Conservation (phyloP, 1,140 invertebrate species). For the Neelides sp. region DNA sequence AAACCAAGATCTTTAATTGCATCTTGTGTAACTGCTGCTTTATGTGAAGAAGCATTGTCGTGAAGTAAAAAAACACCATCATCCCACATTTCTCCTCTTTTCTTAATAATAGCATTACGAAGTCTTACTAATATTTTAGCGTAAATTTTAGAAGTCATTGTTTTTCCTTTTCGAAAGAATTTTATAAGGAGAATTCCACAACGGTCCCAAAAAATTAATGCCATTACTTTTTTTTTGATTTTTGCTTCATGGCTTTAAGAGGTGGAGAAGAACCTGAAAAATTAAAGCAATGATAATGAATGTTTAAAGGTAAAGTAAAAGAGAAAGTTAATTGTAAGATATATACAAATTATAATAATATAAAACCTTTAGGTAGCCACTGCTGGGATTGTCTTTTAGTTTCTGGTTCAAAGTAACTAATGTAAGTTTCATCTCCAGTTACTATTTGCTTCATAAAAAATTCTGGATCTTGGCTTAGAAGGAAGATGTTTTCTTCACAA, state of each 20-base stretch:
- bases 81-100: conserved; percentile 32
- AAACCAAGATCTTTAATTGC: conserved; percentile 34
- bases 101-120: conserved; percentile 24
- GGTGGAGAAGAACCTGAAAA: not conserved
- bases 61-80: conserved; percentile 36
- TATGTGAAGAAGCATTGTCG: conserved; percentile 35
- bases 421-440: conserved; percentile 9
- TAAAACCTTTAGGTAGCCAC: not conserved
- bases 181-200: conserved; percentile 36
- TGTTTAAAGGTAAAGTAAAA: no score
- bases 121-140: conserved; percentile 25
- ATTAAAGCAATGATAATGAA: no score
- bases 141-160: conserved; percentile 34
- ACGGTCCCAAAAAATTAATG: conserved; percentile 34
- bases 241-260: conserved; percentile 2
- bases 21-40: conserved; percentile 29
- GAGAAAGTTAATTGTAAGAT: no score
- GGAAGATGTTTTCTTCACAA: no score
- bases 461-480: not conserved
- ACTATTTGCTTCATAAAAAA: conserved; percentile 1
- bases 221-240: conserved; percentile 31
- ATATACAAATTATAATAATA: no score
- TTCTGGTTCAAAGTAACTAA: conserved; percentile 11
- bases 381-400: conserved; percentile 6
- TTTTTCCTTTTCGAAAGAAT: conserved; percentile 39